Percentiles rank a stretch among this genome's conserved stretches.
Evolutionary conservation across 2,113 vertebrate genomes (phyloP).

Genomic region (Panthera tigris): DNA sequence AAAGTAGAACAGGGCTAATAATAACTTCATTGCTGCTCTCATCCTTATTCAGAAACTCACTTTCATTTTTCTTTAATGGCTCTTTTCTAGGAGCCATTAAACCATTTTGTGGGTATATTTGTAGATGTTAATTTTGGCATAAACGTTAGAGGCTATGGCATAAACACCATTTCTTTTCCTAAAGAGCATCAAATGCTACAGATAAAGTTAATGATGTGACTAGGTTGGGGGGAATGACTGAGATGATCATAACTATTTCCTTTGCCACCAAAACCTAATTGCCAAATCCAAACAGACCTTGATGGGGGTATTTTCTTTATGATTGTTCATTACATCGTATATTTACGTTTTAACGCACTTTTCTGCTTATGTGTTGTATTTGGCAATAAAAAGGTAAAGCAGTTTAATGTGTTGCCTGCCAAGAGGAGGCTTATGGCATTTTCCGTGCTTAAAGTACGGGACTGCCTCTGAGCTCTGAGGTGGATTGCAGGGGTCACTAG

Average conservation of each 20-base stretch:
- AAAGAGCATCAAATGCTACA: not conserved
- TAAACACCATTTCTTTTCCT: not conserved
- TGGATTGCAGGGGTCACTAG: accelerated
- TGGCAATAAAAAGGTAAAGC: not conserved
- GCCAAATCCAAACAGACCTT: not conserved
- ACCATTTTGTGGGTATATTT: not conserved
- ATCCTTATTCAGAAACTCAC: not conserved
- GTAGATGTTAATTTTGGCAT: not conserved
- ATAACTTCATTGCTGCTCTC: not conserved
- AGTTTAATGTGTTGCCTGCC: not conserved
- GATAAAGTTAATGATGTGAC: no score
- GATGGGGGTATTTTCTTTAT: not conserved
- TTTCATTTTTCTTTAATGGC: not conserved
- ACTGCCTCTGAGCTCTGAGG: not conserved
- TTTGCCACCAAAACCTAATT: not conserved
- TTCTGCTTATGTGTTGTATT: not conserved
- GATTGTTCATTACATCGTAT: not conserved
- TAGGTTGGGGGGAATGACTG: not conserved
- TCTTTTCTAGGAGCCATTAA: slow-evolving; percentile 2
- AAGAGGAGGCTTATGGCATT: not conserved
- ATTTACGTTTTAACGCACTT: not conserved
- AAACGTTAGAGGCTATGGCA: not conserved
- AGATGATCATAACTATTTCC: not conserved
- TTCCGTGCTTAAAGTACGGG: not conserved
- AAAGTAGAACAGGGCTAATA: slow-evolving; percentile 21